Percentiles rank a stretch among this genome's conserved stretches.
Conservation (phyloP, 1,140 invertebrate species). For the Macrobrachium nipponense region DNA sequence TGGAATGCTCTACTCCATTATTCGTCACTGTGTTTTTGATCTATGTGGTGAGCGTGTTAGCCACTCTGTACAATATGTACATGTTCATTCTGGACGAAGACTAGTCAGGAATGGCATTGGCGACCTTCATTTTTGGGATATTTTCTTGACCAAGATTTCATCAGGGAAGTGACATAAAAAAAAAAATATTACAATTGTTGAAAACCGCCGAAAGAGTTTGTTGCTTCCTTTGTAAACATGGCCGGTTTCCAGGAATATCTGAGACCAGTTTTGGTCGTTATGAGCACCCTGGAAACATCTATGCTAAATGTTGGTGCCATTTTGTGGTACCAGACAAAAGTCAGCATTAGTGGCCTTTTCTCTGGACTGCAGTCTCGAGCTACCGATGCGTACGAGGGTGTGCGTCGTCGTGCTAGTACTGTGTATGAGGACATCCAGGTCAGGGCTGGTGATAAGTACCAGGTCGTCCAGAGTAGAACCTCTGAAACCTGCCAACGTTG, state of each 20-base stretch:
- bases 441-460: constrained; percentile 38
- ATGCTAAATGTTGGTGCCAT: constrained; percentile 22
- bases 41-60: not conserved
- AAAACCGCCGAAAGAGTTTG: no score
- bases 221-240: not conserved
- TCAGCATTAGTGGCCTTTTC: constrained; percentile 9
- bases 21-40: constrained; percentile 11
- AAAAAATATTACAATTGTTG: no score
- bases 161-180: no score
- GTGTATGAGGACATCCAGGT: constrained; percentile 41
- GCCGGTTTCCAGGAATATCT: constrained; percentile 22
- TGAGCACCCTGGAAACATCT: constrained; percentile 39
- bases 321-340: constrained; percentile 36
- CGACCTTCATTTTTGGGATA: no score
- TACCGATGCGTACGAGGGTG: constrained; percentile 15
- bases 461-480: constrained; percentile 30
- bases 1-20: constrained; percentile 3
- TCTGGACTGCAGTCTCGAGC: constrained; percentile 14
- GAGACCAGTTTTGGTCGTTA: constrained; percentile 30
- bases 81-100: no score
- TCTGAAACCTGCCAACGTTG: constrained; percentile 35
- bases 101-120: no score
- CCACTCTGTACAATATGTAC: not conserved
- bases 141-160: no score
- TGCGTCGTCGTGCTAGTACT: constrained; percentile 37